Conservation (phyloP, 2,113 vertebrate species). For the Capreolus pygargus region DNA sequence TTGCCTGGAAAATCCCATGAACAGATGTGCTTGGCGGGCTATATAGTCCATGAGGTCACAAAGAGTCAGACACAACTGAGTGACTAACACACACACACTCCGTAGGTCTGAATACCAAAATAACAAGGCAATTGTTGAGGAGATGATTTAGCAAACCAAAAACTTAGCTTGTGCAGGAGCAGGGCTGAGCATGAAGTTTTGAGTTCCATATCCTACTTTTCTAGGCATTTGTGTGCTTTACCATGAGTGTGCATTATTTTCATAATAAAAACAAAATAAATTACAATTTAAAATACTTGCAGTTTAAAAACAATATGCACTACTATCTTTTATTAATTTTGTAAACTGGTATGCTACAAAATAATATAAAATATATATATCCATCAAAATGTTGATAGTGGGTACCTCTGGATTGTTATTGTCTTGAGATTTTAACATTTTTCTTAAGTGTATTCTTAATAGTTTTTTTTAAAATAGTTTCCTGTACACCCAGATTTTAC, state of each 20-base stretch:
- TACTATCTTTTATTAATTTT: neutral
- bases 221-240: neutral
- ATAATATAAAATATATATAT: neutral
- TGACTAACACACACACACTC: neutral
- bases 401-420: neutral
- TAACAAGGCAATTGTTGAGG: neutral
- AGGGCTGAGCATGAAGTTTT: neutral
- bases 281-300: neutral
- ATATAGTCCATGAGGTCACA: neutral
- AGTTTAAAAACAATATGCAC: neutral
- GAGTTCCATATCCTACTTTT: neutral
- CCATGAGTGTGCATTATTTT: neutral
- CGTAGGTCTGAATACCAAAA: neutral
- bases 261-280: slow-evolving; percentile 13
- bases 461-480: neutral
- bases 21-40: neutral
- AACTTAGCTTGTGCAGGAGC: neutral
- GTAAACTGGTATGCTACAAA: neutral
- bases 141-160: neutral
- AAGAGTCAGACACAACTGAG: neutral
- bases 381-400: neutral
- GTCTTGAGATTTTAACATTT: neutral
- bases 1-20: neutral
- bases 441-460: neutral
- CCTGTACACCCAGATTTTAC: neutral